Percentiles rank a stretch among this genome's conserved stretches.
Conservation (phyloP, 2,797 vertebrate genomes). For the Etheostoma perlongum region DNA sequence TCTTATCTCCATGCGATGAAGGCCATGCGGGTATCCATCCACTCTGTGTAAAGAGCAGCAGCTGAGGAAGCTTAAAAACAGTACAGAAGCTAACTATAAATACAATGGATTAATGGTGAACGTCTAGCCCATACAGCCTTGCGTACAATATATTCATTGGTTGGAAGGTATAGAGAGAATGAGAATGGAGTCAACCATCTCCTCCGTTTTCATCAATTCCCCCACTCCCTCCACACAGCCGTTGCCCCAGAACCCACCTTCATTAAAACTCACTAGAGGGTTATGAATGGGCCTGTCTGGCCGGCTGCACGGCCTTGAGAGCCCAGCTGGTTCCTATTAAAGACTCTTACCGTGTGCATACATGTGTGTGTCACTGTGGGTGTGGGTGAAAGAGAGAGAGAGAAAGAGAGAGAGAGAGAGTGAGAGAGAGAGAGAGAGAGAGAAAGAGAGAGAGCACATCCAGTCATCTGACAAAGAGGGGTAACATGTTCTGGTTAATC, state of each 20-base stretch:
- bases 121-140: constrained; percentile 24
- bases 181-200: constrained; percentile 51
- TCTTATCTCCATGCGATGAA: constrained; percentile 3
- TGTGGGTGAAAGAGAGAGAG: constrained; percentile 32
- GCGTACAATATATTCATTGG: constrained; percentile 47
- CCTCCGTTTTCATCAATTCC: constrained; percentile 65
- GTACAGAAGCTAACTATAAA: constrained; percentile 20
- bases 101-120: constrained; percentile 31
- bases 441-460: constrained; percentile 22
- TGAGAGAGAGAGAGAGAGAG: constrained; percentile 18
- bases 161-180: constrained; percentile 47
- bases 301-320: constrained; percentile 77
- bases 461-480: constrained; percentile 85
- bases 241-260: constrained; percentile 79
- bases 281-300: constrained; percentile 89
- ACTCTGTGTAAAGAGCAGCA: constrained; percentile 6
- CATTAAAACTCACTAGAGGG: constrained; percentile 85
- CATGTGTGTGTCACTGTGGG: constrained; percentile 33
- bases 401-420: constrained; percentile 15
- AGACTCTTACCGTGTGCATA: constrained; percentile 55
- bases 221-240: constrained; percentile 58
- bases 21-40: not conserved
- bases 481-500: constrained; percentile 88
- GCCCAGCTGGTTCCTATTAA: constrained; percentile 95
- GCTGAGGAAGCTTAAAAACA: not conserved